These are phyloP conservation scores for Copidosoma floridanum DNA, from an alignment of 1,140 invertebrate genomes.

Conservation along the genomic window DNA sequence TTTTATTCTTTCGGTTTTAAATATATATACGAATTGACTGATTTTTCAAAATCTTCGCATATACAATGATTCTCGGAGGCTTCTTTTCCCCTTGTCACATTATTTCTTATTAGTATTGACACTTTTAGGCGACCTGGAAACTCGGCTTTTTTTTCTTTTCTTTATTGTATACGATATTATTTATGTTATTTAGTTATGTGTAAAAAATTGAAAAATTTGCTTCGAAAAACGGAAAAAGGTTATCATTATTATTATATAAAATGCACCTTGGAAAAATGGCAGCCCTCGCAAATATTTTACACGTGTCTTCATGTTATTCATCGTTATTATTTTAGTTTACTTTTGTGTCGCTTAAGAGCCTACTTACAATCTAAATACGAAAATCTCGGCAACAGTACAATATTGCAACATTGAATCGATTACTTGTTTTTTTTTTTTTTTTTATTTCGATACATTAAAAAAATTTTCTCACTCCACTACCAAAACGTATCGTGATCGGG, in stretches of 20 bases:
- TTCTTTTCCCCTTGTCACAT: slow-evolving; percentile 2
- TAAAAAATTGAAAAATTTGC: slow-evolving; percentile 14
- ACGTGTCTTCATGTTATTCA: no score
- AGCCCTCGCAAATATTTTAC: slow-evolving; percentile 10
- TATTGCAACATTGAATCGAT: slow-evolving; percentile 19
- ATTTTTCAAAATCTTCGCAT: slow-evolving; percentile 3
- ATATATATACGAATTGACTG: slow-evolving; percentile 12
- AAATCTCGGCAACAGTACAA: slow-evolving; percentile 10
- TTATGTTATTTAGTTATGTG: background rate
- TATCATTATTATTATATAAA: slow-evolving; percentile 8
- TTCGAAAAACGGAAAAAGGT: background rate
- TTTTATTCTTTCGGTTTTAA: background rate
- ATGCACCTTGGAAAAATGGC: background rate
- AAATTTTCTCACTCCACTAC: no score
- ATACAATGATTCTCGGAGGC: background rate
- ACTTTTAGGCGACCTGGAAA: slow-evolving; percentile 15
- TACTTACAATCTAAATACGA: slow-evolving; percentile 18
- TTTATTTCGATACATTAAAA: no score
- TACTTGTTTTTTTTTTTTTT: slow-evolving; percentile 18
- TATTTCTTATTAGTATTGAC: slow-evolving; percentile 14
- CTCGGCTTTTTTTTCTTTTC: background rate
- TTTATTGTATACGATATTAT: background rate
- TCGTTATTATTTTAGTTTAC: background rate
- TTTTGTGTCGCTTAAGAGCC: background rate
- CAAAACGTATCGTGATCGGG: background rate